These are phyloP conservation scores for Spilogale gracilis DNA, from an alignment of 2,113 vertebrate species.

Conservation along the genomic window DNA sequence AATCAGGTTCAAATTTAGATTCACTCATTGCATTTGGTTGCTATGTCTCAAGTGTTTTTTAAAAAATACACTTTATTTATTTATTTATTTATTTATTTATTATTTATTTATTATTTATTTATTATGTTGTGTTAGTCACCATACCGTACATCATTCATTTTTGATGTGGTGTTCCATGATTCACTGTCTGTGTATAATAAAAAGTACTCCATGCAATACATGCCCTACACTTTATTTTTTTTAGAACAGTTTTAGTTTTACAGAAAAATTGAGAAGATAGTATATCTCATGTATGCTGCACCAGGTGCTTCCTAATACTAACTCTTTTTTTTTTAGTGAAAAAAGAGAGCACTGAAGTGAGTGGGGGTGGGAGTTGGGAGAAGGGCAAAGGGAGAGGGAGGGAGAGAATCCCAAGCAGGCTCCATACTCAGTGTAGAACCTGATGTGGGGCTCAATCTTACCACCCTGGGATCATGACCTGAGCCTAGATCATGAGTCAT, in stretches of 20 bases:
- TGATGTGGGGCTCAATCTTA: neutral
- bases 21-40: neutral
- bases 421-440: neutral
- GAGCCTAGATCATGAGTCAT: neutral
- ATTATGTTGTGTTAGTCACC: too few species aligned
- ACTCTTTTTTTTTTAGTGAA: neutral
- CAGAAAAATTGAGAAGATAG: neutral
- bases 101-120: neutral
- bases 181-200: too few species aligned
- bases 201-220: too few species aligned
- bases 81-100: neutral
- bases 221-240: neutral
- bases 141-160: too few species aligned
- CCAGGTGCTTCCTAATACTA: neutral
- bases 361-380: too few species aligned
- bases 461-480: neutral
- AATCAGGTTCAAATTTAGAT: neutral
- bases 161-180: too few species aligned
- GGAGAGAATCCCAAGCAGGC: neutral
- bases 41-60: neutral
- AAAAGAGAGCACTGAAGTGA: neutral
- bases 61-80: neutral
- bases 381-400: neutral
- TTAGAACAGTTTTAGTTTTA: neutral
- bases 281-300: neutral